Conservation (phyloP, 2,113 vertebrate genomes). For the Montifringilla adamsi region DNA sequence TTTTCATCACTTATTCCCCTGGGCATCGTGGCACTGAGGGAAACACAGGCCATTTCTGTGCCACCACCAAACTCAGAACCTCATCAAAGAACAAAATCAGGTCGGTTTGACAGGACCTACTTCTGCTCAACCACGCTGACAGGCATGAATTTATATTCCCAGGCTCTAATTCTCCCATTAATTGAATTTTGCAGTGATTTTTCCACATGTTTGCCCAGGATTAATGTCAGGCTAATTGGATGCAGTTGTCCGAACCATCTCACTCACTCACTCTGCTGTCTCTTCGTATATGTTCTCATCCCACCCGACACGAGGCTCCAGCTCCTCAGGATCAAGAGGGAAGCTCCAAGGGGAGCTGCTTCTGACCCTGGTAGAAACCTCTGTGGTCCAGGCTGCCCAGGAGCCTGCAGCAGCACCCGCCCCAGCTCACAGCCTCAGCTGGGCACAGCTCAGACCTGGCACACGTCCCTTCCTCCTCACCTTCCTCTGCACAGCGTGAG, state of each 20-base stretch:
- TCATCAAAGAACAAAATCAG: background rate
- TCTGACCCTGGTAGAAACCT: background rate
- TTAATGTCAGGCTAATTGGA: conserved; percentile 51
- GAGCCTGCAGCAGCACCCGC: background rate
- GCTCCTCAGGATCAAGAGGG: background rate
- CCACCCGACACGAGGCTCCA: background rate
- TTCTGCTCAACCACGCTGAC: background rate
- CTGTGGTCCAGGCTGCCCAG: background rate
- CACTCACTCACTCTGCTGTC: background rate
- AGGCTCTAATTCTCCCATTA: conserved; percentile 36
- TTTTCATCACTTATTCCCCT: background rate
- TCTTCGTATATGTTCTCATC: accelerated
- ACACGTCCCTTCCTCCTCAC: accelerated
- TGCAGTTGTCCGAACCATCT: background rate
- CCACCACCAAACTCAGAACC: background rate
- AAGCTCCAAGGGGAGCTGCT: background rate
- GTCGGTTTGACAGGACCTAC: background rate
- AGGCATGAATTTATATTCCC: conserved; percentile 7
- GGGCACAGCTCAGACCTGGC: background rate
- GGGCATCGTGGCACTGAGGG: background rate
- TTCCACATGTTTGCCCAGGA: conserved; percentile 29
- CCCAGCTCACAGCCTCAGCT: background rate
- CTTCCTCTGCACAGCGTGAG: background rate
- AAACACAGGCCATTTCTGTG: background rate
- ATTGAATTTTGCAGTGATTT: conserved; percentile 22